Base-by-base conservation (phyloP, 2,113 vertebrate genomes). In the Psettodes erumei region DNA sequence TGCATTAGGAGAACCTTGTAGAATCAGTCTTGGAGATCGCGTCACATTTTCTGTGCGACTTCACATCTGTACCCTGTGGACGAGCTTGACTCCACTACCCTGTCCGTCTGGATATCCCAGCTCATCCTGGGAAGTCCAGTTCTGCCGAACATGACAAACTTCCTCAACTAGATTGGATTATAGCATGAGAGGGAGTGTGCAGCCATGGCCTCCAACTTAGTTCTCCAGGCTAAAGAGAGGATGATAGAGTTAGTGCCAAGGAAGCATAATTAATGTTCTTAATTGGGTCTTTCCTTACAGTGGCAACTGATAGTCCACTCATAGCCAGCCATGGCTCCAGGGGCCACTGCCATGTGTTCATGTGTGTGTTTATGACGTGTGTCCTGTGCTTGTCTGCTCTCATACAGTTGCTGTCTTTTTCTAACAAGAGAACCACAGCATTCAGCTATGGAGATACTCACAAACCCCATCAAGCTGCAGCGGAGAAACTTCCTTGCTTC, bases 221-320 rank as follows among this genome's bases (percentile, higher is more conserved):
- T 28, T 79, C 92, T 90, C 77, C 81, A 15, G 91, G 91, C 89
- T 77, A 91, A 88, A 89, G 77, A 75, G 78, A 83, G 77, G 87
- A 82, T 77, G 82, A 91, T 89, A 88, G 86, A 91, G 88, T 88
- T 84, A 84, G 81, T 89, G 86, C 84, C 91, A 90, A 75, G 69
- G 87, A 92, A 90, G 92, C 91, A 92, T 90, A 91, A 92, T 90
- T 91, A 90, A 92, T 91, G 85, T 67, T 83, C 74, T 73, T 92
- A 91, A 93, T 92, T 93, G 86, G 89, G 82, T 72, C 79, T 92
- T 84, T 75, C 63, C 60, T 84, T 81, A 79, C 73, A 84, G 79
- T 87, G 74, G 67, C 51, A 25, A 88, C 78, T 88, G 89, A 91
- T 90, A 89, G 89, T 86, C 84, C 89, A 86, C 84, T 86, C 86